phyloP scores from a whole-genome alignment of 2,888 invertebrate genomes.

The Oscheius sp. region DNA sequence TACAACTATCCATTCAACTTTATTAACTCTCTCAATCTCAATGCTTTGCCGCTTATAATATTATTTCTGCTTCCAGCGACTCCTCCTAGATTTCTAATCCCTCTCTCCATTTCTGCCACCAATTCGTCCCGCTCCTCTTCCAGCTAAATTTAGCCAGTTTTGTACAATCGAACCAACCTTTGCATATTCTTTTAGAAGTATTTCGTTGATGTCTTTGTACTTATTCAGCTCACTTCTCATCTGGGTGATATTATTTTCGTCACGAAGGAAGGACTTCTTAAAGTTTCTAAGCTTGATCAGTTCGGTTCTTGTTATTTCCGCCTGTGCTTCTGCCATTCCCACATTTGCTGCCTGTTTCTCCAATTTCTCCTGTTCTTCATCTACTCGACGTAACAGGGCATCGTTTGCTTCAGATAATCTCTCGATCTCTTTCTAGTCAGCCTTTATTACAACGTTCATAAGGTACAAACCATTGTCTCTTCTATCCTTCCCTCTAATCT shows the following conservation, averaged over 20 bases:
- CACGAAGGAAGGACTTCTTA: constrained; percentile 43
- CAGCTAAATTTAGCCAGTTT: constrained; percentile 28
- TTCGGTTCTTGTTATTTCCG: constrained; percentile 42
- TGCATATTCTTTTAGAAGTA: constrained; percentile 48
- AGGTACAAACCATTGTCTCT: constrained; percentile 37
- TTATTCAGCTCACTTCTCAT: constrained; percentile 49
- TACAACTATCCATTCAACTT: constrained; percentile 4
- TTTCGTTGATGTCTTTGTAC: constrained; percentile 54
- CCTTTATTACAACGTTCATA: neutral
- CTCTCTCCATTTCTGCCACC: constrained; percentile 39
- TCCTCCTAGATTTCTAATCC: constrained; percentile 12
- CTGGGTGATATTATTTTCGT: constrained; percentile 41
- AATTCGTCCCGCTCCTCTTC: constrained; percentile 50
- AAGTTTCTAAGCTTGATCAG: constrained; percentile 38
- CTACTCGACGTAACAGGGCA: constrained; percentile 35
- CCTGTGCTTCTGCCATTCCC: constrained; percentile 34
- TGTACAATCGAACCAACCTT: constrained; percentile 32
- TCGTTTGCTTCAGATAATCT: constrained; percentile 44
- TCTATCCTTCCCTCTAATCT: constrained; percentile 41
- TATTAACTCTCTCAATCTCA: constrained; percentile 3
- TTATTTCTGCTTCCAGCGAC: neutral
- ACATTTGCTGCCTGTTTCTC: constrained; percentile 35
- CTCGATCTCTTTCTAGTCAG: constrained; percentile 42
- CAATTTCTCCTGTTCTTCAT: constrained; percentile 36
- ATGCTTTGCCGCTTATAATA: neutral